These are phyloP conservation scores for Numenius phaeopus DNA, from an alignment of 2,797 vertebrate genomes.

Conservation along the genomic window DNA sequence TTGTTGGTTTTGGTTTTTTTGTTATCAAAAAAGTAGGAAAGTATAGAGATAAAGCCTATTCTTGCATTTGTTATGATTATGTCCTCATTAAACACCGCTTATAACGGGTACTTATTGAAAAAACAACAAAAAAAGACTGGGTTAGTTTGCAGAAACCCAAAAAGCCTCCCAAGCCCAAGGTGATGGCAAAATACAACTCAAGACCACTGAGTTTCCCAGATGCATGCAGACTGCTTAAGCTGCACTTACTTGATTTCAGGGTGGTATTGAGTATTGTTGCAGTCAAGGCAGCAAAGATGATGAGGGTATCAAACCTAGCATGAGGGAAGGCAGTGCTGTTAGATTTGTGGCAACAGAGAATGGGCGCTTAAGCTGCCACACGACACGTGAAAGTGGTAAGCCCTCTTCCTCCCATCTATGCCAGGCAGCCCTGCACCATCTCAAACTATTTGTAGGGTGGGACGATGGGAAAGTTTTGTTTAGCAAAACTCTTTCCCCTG, in stretches of 20 bases:
- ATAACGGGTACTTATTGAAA: not conserved
- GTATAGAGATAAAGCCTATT: not conserved
- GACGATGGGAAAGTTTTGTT: not conserved
- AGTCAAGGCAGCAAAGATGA: constrained; percentile 89
- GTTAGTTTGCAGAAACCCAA: not conserved
- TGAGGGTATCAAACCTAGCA: constrained; percentile 91
- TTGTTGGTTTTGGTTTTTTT: not conserved
- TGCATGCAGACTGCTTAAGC: constrained; percentile 46
- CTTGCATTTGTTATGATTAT: not conserved
- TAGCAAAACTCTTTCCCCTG: not conserved
- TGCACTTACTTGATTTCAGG: constrained; percentile 84
- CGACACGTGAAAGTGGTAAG: accelerated
- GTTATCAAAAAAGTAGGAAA: not conserved
- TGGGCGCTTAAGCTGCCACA: not conserved
- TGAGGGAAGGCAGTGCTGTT: constrained; percentile 16
- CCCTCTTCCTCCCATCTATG: not conserved
- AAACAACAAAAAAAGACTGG: not conserved
- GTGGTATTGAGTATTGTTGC: constrained; percentile 86
- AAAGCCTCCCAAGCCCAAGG: not conserved
- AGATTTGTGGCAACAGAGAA: not conserved
- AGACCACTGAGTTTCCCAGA: constrained; percentile 9
- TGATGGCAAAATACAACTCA: not conserved
- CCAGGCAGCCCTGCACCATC: not conserved
- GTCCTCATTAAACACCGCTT: not conserved
- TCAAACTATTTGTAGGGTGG: not conserved